Conservation (phyloP, 2,113 vertebrate species). For the Hippocampus mohnikei region DNA sequence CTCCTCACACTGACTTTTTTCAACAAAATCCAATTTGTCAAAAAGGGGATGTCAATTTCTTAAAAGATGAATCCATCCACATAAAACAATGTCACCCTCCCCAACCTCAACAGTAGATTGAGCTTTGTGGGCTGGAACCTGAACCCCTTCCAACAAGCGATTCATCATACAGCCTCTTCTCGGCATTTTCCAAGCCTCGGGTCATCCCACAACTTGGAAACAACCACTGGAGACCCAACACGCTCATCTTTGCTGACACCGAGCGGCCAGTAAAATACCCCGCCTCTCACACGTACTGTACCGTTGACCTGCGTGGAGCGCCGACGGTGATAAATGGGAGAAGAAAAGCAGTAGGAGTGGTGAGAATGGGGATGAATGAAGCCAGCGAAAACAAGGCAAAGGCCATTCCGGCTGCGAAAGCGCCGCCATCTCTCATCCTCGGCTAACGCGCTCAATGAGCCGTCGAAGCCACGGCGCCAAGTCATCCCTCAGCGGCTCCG, state of each 20-base stretch:
- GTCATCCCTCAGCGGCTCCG: slow-evolving; percentile 62
- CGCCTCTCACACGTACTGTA: not conserved
- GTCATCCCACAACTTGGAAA: slow-evolving; percentile 43
- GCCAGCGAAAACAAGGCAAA: slow-evolving; percentile 32
- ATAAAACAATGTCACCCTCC: not conserved
- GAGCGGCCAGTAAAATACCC: not conserved
- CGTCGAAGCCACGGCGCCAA: slow-evolving; percentile 53
- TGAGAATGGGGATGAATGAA: slow-evolving; percentile 18
- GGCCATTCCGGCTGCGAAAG: slow-evolving; percentile 47
- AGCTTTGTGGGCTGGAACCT: not conserved
- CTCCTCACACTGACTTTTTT: too few relatives aligned
- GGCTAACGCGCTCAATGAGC: slow-evolving; percentile 61
- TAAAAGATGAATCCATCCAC: too few relatives aligned
- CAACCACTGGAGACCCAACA: not conserved
- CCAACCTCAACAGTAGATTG: too few relatives aligned
- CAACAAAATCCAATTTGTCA: too few relatives aligned
- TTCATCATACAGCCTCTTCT: slow-evolving; percentile 37
- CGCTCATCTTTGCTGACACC: not conserved
- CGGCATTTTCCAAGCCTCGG: slow-evolving; percentile 21
- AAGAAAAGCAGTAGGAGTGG: slow-evolving; percentile 4
- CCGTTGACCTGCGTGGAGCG: not conserved
- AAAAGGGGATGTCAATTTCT: too few relatives aligned
- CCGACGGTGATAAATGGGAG: slow-evolving; percentile 1
- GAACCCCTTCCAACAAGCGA: slow-evolving; percentile 38
- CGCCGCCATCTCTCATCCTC: slow-evolving; percentile 64